Evolutionary conservation across 2,888 invertebrate genomes (phyloP), one percentile per base, ranked within the genome.

Genomic region (Ceraclea dissimilis): DNA sequence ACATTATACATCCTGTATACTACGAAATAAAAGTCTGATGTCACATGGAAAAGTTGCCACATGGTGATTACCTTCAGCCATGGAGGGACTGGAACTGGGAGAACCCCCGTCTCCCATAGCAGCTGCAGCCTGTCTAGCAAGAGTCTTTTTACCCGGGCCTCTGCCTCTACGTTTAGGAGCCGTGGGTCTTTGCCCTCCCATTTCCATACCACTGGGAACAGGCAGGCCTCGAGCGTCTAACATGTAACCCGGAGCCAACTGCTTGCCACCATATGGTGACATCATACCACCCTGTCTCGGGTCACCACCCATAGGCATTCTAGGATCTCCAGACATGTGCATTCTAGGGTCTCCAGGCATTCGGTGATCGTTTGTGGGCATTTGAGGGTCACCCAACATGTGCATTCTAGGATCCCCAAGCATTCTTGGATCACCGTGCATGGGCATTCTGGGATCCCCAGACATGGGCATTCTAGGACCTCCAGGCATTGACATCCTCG

Each of bases 61-160:
- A 26, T 4, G 26, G 4, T 26, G 4, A 26, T 26, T 68, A 75
- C 76, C 39, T 71, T 39, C 39, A 39, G 39, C 16, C 39, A 39
- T 39, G 2, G 39, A 39, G 31, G 52, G 49, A 19, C 20, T 51
- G 2, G 61, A 53, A 16, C 56, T 51, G 13, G 52, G 55, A 2
- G 55, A 54, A 33, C 51, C 54, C 11, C 57, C 61, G 20, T 58
- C 59, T 8, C 46, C 17, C 39, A 60, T 59, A 2, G 60, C 62
- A 56, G 67, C 68, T 8, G 67, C 69, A 6, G 67, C 65, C 52
- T 69, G 65, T 53, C 70, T 69, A 56, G 71, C 72, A 17, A 74
- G 61, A 5, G 70, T 70, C 60, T 73, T 76, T 63, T 75, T 78
- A 39, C 72, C 73, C 22, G 66, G 70, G 55, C 72, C 71, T 62